phyloP scores from a whole-genome alignment of 2,797 vertebrate genomes.

The Centropyge bicolor region DNA sequence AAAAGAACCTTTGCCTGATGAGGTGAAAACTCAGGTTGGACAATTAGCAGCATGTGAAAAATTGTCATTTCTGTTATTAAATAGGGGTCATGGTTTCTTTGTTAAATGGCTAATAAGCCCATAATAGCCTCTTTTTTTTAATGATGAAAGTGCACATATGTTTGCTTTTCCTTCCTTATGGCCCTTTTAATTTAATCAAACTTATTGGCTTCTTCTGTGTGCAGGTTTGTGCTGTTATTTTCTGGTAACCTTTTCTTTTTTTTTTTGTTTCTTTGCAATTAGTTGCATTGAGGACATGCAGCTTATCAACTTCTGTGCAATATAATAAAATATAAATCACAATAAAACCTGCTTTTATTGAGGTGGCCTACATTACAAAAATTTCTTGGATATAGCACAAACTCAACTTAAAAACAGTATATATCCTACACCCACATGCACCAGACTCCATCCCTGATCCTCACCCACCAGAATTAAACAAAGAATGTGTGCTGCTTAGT shows the following conservation, averaged over 20 bases:
- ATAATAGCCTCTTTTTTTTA: too few species aligned
- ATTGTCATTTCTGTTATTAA: too few species aligned
- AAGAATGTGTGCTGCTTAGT: constrained; percentile 1
- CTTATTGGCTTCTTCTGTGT: not conserved
- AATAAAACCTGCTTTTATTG: not conserved
- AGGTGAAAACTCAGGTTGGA: not conserved
- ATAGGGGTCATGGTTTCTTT: too few species aligned
- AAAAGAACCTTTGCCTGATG: not conserved
- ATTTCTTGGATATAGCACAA: too few species aligned
- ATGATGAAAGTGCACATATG: too few species aligned
- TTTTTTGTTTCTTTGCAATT: not conserved
- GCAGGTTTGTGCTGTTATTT: not conserved
- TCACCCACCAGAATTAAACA: not conserved
- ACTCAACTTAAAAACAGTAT: not conserved
- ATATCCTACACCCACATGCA: not conserved
- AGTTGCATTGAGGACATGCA: not conserved
- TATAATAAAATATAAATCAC: too few species aligned
- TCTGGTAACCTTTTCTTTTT: not conserved
- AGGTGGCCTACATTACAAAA: not conserved
- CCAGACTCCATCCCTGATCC: not conserved
- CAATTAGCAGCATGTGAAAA: too few species aligned
- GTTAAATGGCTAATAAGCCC: too few species aligned
- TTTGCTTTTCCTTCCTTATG: too few species aligned
- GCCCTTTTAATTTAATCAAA: too few species aligned
- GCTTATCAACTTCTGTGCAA: too few species aligned